Conservation (phyloP, 2,113 vertebrate genomes). For the Siphamia tubifer region DNA sequence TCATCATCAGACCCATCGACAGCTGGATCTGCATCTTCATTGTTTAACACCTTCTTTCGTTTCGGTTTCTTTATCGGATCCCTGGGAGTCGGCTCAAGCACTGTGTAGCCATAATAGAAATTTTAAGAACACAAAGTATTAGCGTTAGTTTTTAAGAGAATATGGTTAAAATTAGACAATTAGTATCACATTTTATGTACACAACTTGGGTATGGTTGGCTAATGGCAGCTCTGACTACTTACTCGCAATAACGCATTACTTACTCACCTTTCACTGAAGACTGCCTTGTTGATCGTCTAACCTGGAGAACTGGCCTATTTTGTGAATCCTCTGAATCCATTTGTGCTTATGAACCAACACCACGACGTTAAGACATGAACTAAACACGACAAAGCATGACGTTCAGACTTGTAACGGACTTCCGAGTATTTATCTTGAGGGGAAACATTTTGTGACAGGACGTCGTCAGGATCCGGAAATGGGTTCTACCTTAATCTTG, state of each 20-base stretch:
- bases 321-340: constrained; percentile 31
- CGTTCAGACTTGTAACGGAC: not conserved
- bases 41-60: not conserved
- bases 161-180: not conserved
- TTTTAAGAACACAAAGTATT: too few relatives aligned
- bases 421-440: not conserved
- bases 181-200: not conserved
- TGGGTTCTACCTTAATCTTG: not conserved
- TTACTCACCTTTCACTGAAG: constrained; percentile 15
- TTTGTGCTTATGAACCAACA: not conserved
- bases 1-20: constrained; percentile 32
- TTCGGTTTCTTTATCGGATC: constrained; percentile 49
- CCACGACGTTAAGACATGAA: not conserved
- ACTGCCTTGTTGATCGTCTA: constrained; percentile 34
- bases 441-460: constrained; percentile 19
- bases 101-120: too few relatives aligned
- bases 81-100: constrained; percentile 47
- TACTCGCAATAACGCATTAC: not conserved
- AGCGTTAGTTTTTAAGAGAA: too few relatives aligned
- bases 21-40: not conserved
- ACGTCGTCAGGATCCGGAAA: not conserved
- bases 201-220: not conserved
- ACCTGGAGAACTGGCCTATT: rapidly evolving
- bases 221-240: not conserved
- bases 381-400: not conserved